Conservation (phyloP, 2,113 vertebrate species). For the Lota lota region DNA sequence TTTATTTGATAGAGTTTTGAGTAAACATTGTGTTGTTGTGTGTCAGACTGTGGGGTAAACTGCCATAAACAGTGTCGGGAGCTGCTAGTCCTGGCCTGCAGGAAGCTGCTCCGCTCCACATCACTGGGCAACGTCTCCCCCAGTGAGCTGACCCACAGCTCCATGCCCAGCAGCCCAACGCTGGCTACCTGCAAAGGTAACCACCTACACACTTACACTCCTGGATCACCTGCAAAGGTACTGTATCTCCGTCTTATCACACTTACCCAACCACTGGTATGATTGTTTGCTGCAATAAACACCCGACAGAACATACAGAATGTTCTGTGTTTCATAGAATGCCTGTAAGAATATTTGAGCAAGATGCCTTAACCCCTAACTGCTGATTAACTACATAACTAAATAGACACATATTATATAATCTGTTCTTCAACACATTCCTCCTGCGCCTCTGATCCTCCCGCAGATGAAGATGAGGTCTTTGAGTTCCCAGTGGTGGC, state of each 20-base stretch:
- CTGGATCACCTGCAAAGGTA: slow-evolving; percentile 63
- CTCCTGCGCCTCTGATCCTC: no score
- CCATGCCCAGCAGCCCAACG: slow-evolving; percentile 88
- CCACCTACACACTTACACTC: no score
- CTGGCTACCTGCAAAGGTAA: slow-evolving; percentile 81
- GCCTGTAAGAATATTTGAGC: no score
- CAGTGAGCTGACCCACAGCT: slow-evolving; percentile 74
- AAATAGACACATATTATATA: background rate
- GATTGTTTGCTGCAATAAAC: no score
- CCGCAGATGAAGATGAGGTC: slow-evolving; percentile 86
- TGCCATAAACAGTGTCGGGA: slow-evolving; percentile 97
- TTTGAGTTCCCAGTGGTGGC: slow-evolving; percentile 84
- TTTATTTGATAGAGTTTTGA: background rate
- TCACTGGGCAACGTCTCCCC: slow-evolving; percentile 78
- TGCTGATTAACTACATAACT: no score
- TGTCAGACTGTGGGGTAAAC: slow-evolving; percentile 92
- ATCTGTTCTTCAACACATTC: no score
- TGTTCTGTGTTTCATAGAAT: no score
- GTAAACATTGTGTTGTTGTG: background rate
- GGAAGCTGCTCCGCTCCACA: slow-evolving; percentile 82
- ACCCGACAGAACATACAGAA: no score
- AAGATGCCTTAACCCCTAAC: no score
- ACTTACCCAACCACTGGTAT: no score
- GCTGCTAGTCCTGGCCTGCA: slow-evolving; percentile 90
- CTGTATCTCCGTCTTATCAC: no score